Conservation (phyloP, 2,888 invertebrate species). For the Podotricha telesiphe region DNA sequence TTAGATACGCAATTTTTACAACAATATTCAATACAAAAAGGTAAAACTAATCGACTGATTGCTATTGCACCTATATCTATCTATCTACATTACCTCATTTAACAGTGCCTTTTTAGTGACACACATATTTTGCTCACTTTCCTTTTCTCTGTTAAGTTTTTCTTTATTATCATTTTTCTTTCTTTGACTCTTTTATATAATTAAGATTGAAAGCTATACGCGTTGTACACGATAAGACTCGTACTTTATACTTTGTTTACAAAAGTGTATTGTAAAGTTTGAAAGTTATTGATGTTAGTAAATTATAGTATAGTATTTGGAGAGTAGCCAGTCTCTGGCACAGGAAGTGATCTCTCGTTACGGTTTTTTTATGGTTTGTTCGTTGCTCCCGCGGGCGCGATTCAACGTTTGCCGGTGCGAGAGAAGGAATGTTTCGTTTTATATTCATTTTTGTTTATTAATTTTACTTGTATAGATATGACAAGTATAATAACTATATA, state of each 20-base stretch:
- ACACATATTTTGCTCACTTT: no score
- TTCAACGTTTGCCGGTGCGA: constrained; percentile 16
- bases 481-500: no score
- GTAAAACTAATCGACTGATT: no score
- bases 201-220: no score
- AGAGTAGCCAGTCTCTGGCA: constrained; percentile 55
- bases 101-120: no score
- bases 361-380: constrained; percentile 79
- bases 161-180: no score
- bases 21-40: no score
- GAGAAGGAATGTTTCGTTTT: neutral
- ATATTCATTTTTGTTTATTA: neutral
- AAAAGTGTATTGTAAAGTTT: neutral
- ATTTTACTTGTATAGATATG: neutral
- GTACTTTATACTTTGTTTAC: neutral
- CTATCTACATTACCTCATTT: no score
- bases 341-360: constrained; percentile 82
- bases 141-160: no score
- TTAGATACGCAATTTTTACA: no score
- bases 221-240: neutral
- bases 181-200: no score
- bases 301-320: constrained; percentile 36
- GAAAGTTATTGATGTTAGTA: constrained; percentile 20
- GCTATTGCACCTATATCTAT: no score
- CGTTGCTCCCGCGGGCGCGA: constrained; percentile 64